Conservation (phyloP, 1,140 invertebrate genomes). For the Lerema accius region DNA sequence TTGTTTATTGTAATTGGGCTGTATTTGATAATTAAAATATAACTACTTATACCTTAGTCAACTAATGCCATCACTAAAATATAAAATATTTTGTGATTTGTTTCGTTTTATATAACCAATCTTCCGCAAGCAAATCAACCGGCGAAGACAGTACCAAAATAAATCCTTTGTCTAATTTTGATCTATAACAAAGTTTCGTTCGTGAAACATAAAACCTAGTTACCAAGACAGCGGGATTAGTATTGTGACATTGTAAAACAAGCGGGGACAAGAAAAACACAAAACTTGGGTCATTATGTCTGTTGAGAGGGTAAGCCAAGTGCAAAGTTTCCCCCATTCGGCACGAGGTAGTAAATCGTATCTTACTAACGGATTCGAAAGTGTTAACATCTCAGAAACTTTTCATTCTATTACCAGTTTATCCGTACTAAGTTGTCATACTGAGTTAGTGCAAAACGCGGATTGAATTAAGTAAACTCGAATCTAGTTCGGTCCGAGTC, state of each 20-base stretch:
- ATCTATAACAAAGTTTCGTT: not conserved
- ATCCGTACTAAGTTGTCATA: slow-evolving; percentile 16
- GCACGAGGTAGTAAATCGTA: slow-evolving; percentile 45
- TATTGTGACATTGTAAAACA: slow-evolving; percentile 58
- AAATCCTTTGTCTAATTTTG: no score
- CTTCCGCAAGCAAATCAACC: no score
- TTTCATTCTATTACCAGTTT: slow-evolving; percentile 43
- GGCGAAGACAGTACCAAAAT: no score
- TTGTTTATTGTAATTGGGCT: not conserved
- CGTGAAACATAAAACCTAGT: slow-evolving; percentile 14
- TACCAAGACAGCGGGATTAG: slow-evolving; percentile 29
- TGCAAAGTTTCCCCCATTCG: slow-evolving; percentile 61
- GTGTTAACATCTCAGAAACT: slow-evolving; percentile 62
- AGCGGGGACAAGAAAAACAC: slow-evolving; percentile 62
- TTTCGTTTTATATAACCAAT: no score
- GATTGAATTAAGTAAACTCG: slow-evolving; percentile 21
- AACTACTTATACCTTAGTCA: no score
- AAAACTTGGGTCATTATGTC: slow-evolving; percentile 66
- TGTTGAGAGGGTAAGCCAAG: slow-evolving; percentile 47
- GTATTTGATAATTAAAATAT: not conserved
- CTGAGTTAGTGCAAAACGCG: not conserved
- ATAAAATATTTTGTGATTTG: no score
- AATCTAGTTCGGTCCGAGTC: slow-evolving; percentile 5
- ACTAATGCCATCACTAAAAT: no score
- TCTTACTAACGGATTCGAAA: slow-evolving; percentile 49